Conservation (phyloP, 1,140 invertebrate genomes). For the Drosophila albomicans region DNA sequence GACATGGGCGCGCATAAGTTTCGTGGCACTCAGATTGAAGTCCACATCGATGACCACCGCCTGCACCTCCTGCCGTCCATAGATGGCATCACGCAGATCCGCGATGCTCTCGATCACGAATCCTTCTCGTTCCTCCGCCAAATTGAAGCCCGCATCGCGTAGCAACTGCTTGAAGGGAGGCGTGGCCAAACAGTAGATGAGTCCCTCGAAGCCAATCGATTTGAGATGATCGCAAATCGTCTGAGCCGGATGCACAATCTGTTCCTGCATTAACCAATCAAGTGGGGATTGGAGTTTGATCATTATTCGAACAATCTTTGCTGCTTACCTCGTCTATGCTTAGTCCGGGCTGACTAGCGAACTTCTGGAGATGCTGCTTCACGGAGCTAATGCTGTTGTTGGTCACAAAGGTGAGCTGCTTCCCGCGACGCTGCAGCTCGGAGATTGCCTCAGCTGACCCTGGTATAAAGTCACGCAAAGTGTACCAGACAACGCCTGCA, state of each 20-base stretch:
- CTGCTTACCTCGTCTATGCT: conserved; percentile 35
- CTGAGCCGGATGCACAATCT: conserved; percentile 84
- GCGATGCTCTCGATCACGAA: conserved; percentile 65
- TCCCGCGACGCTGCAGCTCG: conserved; percentile 87
- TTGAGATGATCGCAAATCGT: conserved; percentile 85
- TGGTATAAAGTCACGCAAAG: conserved; percentile 84
- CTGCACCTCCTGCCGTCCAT: conserved; percentile 83
- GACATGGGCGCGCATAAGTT: conserved; percentile 85
- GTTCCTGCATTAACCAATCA: conserved; percentile 27
- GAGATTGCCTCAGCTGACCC: conserved; percentile 86
- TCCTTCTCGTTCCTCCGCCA: conserved; percentile 83
- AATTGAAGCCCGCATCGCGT: conserved; percentile 80
- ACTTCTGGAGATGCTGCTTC: conserved; percentile 80
- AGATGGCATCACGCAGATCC: conserved; percentile 83
- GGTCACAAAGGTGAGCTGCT: conserved; percentile 90
- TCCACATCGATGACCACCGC: conserved; percentile 86
- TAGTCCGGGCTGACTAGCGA: conserved; percentile 36
- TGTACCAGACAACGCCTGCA: conserved; percentile 88
- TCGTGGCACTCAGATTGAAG: conserved; percentile 85
- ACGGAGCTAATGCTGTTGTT: conserved; percentile 88
- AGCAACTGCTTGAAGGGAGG: conserved; percentile 70
- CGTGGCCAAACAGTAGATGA: conserved; percentile 84
- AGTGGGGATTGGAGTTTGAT: no score
- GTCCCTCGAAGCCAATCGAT: conserved; percentile 83
- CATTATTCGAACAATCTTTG: no score